These are phyloP conservation scores for Iselma pallidipennis DNA, from an alignment of 2,888 invertebrate species.

Conservation along the genomic window DNA sequence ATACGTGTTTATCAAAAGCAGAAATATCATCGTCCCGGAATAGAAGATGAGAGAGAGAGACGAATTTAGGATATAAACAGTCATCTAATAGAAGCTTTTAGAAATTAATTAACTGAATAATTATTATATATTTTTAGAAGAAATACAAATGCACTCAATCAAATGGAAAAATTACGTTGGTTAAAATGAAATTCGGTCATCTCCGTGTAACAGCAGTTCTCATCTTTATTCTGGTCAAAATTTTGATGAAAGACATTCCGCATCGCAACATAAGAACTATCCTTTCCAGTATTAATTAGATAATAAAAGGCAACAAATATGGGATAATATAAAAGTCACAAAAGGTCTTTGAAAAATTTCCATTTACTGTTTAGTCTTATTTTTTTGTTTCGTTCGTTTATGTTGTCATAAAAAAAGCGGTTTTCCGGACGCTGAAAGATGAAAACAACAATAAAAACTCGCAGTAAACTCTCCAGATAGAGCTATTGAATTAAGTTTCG, in stretches of 20 bases:
- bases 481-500: not conserved
- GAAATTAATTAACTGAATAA: not conserved
- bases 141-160: too few relatives aligned
- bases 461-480: conserved; percentile 3
- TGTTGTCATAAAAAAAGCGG: conserved; percentile 5
- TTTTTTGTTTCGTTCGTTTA: not conserved
- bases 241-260: too few relatives aligned
- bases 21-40: too few relatives aligned
- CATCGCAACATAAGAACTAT: not conserved
- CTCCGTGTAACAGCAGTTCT: too few relatives aligned
- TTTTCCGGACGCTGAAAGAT: conserved; percentile 2
- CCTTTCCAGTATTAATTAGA: not conserved
- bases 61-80: not conserved
- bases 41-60: not conserved
- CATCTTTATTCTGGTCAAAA: too few relatives aligned
- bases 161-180: too few relatives aligned
- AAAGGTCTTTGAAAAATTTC: not conserved
- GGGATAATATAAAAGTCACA: conserved; percentile 9
- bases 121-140: too few relatives aligned
- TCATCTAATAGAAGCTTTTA: not conserved
- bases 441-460: conserved; percentile 15
- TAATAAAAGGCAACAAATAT: conserved; percentile 1
- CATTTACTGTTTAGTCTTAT: conserved; percentile 2
- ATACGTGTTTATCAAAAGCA: not conserved
- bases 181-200: too few relatives aligned